Percentiles rank a stretch among this genome's conserved stretches.
phyloP scores from a whole-genome alignment of 1,140 invertebrate species.

The Orussus abietinus region DNA sequence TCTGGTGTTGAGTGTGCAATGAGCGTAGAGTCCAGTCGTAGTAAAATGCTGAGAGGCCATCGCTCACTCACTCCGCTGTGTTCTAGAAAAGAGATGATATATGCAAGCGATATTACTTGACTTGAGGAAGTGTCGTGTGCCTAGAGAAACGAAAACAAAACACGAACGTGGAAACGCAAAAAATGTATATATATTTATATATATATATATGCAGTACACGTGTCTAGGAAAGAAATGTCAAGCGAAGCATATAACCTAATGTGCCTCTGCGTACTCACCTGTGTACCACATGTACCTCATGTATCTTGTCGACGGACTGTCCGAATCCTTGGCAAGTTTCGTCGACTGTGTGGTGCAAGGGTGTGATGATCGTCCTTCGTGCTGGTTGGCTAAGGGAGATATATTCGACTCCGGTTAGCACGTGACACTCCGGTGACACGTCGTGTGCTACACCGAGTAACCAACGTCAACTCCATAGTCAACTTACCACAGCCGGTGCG shows the following conservation, averaged over 20 bases:
- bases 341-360: slow-evolving; percentile 49
- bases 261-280: slow-evolving; percentile 50
- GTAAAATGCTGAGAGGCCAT: slow-evolving; percentile 33
- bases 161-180: slow-evolving; percentile 32
- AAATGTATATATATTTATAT: not conserved
- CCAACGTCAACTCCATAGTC: slow-evolving; percentile 45
- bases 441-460: too few relatives aligned
- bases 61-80: slow-evolving; percentile 52
- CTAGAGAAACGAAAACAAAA: slow-evolving; percentile 8
- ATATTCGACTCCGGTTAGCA: too few relatives aligned
- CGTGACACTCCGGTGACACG: too few relatives aligned
- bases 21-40: slow-evolving; percentile 32
- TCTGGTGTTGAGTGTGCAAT: slow-evolving; percentile 52
- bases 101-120: slow-evolving; percentile 36
- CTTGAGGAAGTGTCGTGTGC: too few relatives aligned
- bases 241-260: too few relatives aligned
- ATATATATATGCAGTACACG: too few relatives aligned
- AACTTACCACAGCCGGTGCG: slow-evolving; percentile 46
- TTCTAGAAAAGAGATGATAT: slow-evolving; percentile 37
- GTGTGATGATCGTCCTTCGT: slow-evolving; percentile 36
- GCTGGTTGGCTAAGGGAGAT: slow-evolving; percentile 45
- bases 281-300: slow-evolving; percentile 46
- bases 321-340: too few relatives aligned
- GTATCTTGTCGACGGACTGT: too few relatives aligned
- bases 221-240: too few relatives aligned